phyloP scores from a whole-genome alignment of 2,888 invertebrate species.

The Himalopsyche anomala region DNA sequence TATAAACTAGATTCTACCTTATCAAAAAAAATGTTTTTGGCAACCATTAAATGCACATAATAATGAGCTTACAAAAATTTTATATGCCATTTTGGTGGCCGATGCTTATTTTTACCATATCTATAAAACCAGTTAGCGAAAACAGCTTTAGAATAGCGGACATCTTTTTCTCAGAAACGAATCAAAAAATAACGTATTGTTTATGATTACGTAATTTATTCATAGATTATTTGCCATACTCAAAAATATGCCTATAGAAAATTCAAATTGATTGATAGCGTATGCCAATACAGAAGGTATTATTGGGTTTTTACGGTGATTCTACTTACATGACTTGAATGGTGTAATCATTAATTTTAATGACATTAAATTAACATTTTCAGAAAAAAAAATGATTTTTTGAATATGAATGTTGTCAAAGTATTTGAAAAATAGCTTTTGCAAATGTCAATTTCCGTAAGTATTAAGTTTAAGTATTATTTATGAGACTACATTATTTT shows the following conservation, averaged over 20 bases:
- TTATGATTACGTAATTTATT: constrained; percentile 39
- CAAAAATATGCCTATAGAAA: constrained; percentile 32
- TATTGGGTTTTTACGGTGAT: constrained; percentile 22
- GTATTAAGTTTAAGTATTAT: too few species aligned
- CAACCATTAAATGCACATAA: constrained; percentile 4
- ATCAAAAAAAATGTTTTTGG: background rate
- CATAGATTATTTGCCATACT: constrained; percentile 41
- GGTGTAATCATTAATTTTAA: constrained; percentile 26
- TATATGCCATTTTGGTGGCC: constrained; percentile 4
- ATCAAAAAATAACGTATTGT: constrained; percentile 40
- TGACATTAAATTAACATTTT: background rate
- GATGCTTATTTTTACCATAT: constrained; percentile 20
- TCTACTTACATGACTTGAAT: background rate
- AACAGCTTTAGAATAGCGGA: constrained; percentile 7
- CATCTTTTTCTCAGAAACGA: constrained; percentile 36
- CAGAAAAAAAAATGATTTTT: background rate
- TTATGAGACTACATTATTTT: too few species aligned
- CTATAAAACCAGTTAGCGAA: constrained; percentile 38
- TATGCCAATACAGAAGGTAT: constrained; percentile 8
- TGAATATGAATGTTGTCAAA: background rate
- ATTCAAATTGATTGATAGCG: constrained; percentile 33
- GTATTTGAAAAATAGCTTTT: too few species aligned
- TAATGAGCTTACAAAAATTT: background rate
- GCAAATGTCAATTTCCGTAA: too few species aligned
- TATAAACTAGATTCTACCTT: too few species aligned